Base-by-base conservation (phyloP, 1,140 invertebrate species). In the Xylocopa sonorina region DNA sequence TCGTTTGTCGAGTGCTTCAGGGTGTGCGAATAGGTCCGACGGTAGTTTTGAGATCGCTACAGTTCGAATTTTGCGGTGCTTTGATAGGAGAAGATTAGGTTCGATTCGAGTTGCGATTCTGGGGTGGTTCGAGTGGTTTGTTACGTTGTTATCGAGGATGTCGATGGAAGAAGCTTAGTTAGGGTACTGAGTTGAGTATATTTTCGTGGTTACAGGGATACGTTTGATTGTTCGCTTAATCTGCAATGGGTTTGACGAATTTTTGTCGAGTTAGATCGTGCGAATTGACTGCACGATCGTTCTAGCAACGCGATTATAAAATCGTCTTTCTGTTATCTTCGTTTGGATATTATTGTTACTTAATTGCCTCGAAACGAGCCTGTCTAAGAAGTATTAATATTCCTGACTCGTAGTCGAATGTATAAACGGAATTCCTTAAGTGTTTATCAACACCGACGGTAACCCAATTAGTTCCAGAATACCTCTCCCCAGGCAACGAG, bases 391-490 rank as follows among this genome's bases (percentile, higher is more conserved):
- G 27, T 57, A 21, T 57, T 32, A 4, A 46, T 27, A 9, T 0
- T 12, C 12, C 7, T 10, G n/a, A 29, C 29, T 9, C 0, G 18
- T 10, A 3, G 12, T 27, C 14, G 71, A 38, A 7, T 14, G 16
- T 41, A 12, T 27, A 63, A 38, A 51, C 32, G 38, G 18, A 2
- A 6, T 34, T 57, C 10, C 9, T 9, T 32, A 32, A 1, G 41
- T 48, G 18, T 46, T 71, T 57, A 58, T 71, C 68, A 58, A 58
- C 68, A 14, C 4, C 51, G 38, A 57, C 69, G 41, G 69, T 60
- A 27, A 72, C n/a, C n/a, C 21, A 38, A 1, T 29, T 53, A n/a
- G 9, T 58, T 12, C 3, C 9, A 12, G 10, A n/a, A 51, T 50
- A 51, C 34, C 12, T 4, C 9, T 9, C n/a, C n/a, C n/a, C n/a